Evolutionary conservation across 1,140 invertebrate genomes (phyloP).

Genomic region (Spodoptera litura): DNA sequence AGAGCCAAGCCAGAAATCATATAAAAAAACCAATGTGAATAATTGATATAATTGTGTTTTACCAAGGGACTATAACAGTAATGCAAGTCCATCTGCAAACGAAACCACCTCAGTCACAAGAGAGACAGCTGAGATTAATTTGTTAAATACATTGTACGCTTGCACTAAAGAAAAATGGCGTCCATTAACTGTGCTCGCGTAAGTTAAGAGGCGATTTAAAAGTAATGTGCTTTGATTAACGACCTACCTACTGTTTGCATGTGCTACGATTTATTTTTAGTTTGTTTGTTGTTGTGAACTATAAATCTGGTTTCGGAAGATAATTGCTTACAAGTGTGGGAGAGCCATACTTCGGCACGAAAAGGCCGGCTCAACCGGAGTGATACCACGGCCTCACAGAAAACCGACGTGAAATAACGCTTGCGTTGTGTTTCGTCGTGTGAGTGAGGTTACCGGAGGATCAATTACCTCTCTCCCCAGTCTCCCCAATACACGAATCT

Average conservation of each 20-base stretch:
- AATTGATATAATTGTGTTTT: too few relatives aligned
- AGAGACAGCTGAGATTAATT: constrained; percentile 23
- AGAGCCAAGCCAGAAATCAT: too few relatives aligned
- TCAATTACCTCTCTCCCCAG: too few relatives aligned
- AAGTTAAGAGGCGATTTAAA: constrained; percentile 31
- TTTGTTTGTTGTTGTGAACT: background rate
- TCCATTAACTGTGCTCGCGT: constrained; percentile 15
- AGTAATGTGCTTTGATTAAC: constrained; percentile 32
- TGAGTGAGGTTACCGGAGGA: too few relatives aligned
- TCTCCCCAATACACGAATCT: too few relatives aligned
- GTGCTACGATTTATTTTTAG: background rate
- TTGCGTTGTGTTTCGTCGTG: too few relatives aligned
- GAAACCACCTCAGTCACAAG: background rate
- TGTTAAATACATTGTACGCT: constrained; percentile 32
- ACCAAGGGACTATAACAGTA: background rate
- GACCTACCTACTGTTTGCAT: constrained; percentile 1
- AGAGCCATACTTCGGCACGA: too few relatives aligned
- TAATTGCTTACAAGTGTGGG: too few relatives aligned
- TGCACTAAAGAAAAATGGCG: constrained; percentile 29
- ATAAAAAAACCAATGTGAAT: too few relatives aligned
- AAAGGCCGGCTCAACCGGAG: too few relatives aligned
- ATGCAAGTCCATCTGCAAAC: constrained; percentile 18
- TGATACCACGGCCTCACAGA: too few relatives aligned
- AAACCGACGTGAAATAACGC: too few relatives aligned
- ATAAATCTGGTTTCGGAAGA: background rate